Base-by-base conservation (phyloP, 2,888 invertebrate genomes). In the Oscheius onirici region DNA sequence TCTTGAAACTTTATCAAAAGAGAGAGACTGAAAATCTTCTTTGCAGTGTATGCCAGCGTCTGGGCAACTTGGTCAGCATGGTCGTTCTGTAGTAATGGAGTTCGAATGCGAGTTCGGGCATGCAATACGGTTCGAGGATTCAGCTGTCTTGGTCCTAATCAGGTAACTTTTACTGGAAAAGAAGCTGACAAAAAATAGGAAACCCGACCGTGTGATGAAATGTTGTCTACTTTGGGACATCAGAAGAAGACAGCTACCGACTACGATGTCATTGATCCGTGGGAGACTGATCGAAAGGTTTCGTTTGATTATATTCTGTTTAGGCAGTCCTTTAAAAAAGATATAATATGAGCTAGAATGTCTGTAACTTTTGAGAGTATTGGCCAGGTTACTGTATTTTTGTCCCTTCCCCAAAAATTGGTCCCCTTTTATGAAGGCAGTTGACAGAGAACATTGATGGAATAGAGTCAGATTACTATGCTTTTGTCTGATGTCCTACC, bases 51-150 rank as follows among this genome's bases (percentile, higher is more conserved):
- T 72, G 82, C 83, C 40, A 86, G 87, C 8, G 81, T 86, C 3
- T 87, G 87, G 87, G 87, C 87, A 0, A 76, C 78, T 24, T 87
- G 87, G 87, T 87, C 87, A 0, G 82, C 86, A 3, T 87, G 87
- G 87, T 85, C 85, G 13, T 85, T 85, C 74, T 87, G 87, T 63
- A 75, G 75, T 2, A 82, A 83, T 69, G 77, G 78, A 20, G 75
- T 80, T 8, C 80, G 84, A n/a, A 84, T 87, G 43, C 80, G 87
- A 22, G 87, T 87, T 6, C 75, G 87, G 2, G 87, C 87, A 2
- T 87, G 87, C 73, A 87, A 87, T 75, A 87, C 87, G 1, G 85
- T 87, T 51, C 72, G 83, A 26, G 87, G 87, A 22, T 87, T 86
- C 78, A 77, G 79, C 46, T 87, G 87, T 71, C 75, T 84, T 24